Evolutionary conservation across 2,797 vertebrate species (phyloP), one percentile per base, ranked within the genome.

Genomic region (Lemur catta): DNA sequence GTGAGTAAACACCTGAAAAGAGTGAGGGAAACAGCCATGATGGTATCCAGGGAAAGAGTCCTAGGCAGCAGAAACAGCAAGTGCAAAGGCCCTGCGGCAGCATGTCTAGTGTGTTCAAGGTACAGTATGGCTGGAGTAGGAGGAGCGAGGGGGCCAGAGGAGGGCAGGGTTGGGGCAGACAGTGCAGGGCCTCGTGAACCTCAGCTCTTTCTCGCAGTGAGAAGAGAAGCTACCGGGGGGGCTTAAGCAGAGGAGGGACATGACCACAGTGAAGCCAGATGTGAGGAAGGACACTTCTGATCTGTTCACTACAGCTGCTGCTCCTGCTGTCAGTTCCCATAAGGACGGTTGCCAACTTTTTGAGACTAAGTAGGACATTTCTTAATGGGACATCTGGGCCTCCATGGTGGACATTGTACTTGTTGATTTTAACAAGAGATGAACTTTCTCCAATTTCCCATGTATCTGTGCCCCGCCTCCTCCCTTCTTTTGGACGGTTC

Each of bases 341-440:
- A 33, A 90, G 85, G 89, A 93, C 15, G 61, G 38, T 17, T 95
- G 92, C 96, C 96, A 97, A 79, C 71, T 94, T 94, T 94, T 84
- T 24, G 55, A 87, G 82, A 78, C 67, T 67, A 93, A 97, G 88
- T 91, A 86, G 94, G 94, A 89, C 89, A 80, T 67, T 89, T 97
- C 96, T 89, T 93, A 94, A 79, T 41, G 79, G 86, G 84, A 92
- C 91, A 88, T 96, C 95, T 98, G 91, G 91, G 65, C 82, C 89
- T 95, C 93, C n/a, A n/a, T 28, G 38, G 84, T 82, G 26, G 26
- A 79, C 80, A 59, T 5, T 63, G 38, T 72, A 38, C 69, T 91
- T 95, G 69, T 74, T 94, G 96, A 84, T 95, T 95, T 90, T 93
- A 79, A 94, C 78, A 93, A 59, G 67, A 86, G 65, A 93, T 93